A percentile compares a stretch with the other conserved stretches of the same genome.
Conservation (phyloP, 2,113 vertebrate genomes). For the Microcebus griseorufus region DNA sequence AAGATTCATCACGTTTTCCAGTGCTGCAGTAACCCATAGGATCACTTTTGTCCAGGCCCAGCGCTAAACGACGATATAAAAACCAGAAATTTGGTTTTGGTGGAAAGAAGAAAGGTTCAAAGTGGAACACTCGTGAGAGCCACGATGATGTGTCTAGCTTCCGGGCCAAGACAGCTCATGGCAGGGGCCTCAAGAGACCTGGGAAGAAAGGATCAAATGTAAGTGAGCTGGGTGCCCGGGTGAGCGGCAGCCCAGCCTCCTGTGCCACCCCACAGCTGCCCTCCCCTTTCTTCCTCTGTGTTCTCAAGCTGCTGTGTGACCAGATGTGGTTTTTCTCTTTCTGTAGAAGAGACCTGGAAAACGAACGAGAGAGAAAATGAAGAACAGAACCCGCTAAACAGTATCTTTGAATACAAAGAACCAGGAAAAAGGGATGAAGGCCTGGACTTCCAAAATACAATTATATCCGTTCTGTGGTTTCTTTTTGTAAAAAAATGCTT, state of each 20-base stretch:
- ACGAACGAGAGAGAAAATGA: conserved; percentile 92
- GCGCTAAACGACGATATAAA: conserved; percentile 94
- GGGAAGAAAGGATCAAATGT: conserved; percentile 87
- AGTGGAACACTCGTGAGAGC: conserved; percentile 98
- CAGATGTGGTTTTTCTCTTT: background rate
- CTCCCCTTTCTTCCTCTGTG: background rate
- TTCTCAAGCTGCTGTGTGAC: background rate
- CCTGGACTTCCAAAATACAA: background rate
- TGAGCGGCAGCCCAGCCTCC: background rate
- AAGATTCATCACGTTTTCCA: background rate
- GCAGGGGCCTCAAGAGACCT: conserved; percentile 83
- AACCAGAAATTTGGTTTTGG: conserved; percentile 98
- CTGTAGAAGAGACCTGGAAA: conserved; percentile 96
- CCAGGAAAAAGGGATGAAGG: background rate
- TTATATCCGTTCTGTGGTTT: background rate
- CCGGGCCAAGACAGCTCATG: conserved; percentile 89
- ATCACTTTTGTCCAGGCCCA: conserved; percentile 85
- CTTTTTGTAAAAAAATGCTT: conserved; percentile 38
- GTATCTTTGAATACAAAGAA: background rate
- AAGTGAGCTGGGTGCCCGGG: conserved; percentile 66
- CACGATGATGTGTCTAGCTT: conserved; percentile 93
- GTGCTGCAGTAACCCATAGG: background rate
- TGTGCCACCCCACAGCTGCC: background rate
- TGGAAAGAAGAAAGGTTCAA: conserved; percentile 96
- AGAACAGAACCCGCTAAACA: conserved; percentile 84